phyloP scores from a whole-genome alignment of 2,797 vertebrate genomes.

The Rhabdomys pumilio region DNA sequence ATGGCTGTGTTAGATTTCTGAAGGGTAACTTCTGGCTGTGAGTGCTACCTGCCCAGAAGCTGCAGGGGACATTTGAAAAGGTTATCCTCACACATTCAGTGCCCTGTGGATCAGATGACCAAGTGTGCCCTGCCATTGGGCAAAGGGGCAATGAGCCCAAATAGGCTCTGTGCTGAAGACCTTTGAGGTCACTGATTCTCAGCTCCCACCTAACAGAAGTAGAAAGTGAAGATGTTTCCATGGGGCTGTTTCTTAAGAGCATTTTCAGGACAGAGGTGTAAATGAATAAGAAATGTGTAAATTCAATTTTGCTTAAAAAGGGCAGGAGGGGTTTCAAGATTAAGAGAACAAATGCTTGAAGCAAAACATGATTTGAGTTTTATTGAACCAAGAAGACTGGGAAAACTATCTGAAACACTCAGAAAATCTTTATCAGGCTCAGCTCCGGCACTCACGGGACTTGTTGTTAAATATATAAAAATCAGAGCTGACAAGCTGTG shows the following conservation, averaged over 20 bases:
- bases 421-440: slow-evolving; percentile 81
- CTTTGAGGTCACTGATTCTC: neutral
- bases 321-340: slow-evolving; percentile 76
- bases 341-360: slow-evolving; percentile 81
- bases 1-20: neutral
- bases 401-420: slow-evolving; percentile 71
- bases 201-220: neutral
- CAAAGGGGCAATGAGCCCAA: neutral
- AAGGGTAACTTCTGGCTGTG: neutral
- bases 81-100: neutral
- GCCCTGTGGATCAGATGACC: neutral
- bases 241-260: slow-evolving; percentile 16
- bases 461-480: slow-evolving; percentile 61
- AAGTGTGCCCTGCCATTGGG: neutral
- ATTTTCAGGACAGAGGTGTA: slow-evolving; percentile 73
- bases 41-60: neutral
- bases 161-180: neutral
- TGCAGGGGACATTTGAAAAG: neutral
- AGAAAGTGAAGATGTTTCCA: neutral
- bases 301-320: slow-evolving; percentile 79
- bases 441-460: slow-evolving; percentile 48
- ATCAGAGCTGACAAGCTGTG: slow-evolving; percentile 57
- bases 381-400: slow-evolving; percentile 79
- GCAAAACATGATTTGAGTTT: slow-evolving; percentile 83
- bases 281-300: slow-evolving; percentile 82